Conservation (phyloP, 2,888 invertebrate genomes). For the Cryptus viduatorius region DNA sequence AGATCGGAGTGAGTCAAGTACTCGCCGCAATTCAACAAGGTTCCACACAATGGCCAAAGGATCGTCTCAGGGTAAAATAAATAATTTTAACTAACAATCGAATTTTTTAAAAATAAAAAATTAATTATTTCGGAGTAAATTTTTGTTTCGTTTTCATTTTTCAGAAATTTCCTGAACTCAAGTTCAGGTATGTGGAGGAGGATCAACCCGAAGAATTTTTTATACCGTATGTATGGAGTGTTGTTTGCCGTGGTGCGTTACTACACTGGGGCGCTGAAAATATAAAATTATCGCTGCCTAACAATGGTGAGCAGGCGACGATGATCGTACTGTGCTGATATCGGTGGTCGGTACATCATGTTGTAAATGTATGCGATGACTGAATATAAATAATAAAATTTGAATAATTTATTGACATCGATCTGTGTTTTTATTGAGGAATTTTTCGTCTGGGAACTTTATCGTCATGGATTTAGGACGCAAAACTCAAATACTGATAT, state of each 20-base stretch:
- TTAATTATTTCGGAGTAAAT: conserved; percentile 10
- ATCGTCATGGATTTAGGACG: too few relatives aligned
- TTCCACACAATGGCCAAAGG: conserved; percentile 96
- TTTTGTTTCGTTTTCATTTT: conserved; percentile 78
- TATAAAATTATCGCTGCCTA: conserved; percentile 82
- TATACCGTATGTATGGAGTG: conserved; percentile 99
- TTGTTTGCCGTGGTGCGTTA: conserved; percentile 88
- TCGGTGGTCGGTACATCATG: conserved; percentile 64
- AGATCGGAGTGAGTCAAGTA: conserved; percentile 94
- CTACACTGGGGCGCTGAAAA: conserved; percentile 83
- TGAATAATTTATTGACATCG: conserved; percentile 54
- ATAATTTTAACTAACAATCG: not conserved
- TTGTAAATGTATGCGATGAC: conserved; percentile 59
- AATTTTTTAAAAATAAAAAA: not conserved
- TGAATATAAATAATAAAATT: conserved; percentile 65
- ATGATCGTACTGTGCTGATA: conserved; percentile 83
- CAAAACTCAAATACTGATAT: too few relatives aligned
- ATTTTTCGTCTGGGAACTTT: not conserved
- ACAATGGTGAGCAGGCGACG: conserved; percentile 81
- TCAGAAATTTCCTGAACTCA: conserved; percentile 99
- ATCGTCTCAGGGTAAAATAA: conserved; percentile 92
- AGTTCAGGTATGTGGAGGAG: conserved; percentile 99
- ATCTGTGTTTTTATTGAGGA: not conserved
- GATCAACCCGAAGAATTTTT: conserved; percentile 99
- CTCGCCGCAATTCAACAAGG: conserved; percentile 95